Conservation (phyloP, 2,888 invertebrate genomes). For the Carpatolechia fugitivella region DNA sequence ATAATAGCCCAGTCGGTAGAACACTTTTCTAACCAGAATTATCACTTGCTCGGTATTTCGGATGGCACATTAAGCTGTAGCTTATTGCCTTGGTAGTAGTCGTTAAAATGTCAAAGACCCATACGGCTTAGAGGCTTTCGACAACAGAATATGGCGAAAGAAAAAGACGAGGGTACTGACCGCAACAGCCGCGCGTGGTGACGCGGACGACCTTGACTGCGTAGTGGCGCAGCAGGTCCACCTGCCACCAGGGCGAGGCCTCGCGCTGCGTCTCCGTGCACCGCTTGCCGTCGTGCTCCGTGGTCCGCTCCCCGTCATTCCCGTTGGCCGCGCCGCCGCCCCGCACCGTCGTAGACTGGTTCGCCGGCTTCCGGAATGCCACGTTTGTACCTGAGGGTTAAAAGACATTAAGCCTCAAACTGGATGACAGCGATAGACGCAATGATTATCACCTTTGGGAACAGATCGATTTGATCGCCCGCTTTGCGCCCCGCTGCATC, state of each 20-base stretch:
- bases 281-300: constrained; percentile 91
- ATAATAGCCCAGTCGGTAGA: no score
- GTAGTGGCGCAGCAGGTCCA: constrained; percentile 90
- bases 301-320: constrained; percentile 91
- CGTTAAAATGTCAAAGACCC: no score
- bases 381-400: constrained; percentile 88
- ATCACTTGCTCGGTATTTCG: no score
- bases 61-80: no score
- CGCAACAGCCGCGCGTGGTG: constrained; percentile 90
- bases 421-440: no score
- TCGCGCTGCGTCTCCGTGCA: constrained; percentile 95
- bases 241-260: constrained; percentile 96
- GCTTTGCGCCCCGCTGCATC: no score
- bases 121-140: no score
- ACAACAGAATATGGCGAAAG: no score
- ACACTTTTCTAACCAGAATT: no score
- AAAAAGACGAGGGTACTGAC: constrained; percentile 72
- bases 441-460: no score
- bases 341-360: constrained; percentile 93
- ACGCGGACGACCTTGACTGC: constrained; percentile 91
- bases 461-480: no score
- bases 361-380: constrained; percentile 91
- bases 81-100: no score
- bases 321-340: constrained; percentile 91
- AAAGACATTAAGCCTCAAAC: background rate